A percentile compares a stretch with the other conserved stretches of the same genome.
These are phyloP conservation scores for Globicephala melas DNA, from an alignment of 2,113 vertebrate species.

Conservation along the genomic window DNA sequence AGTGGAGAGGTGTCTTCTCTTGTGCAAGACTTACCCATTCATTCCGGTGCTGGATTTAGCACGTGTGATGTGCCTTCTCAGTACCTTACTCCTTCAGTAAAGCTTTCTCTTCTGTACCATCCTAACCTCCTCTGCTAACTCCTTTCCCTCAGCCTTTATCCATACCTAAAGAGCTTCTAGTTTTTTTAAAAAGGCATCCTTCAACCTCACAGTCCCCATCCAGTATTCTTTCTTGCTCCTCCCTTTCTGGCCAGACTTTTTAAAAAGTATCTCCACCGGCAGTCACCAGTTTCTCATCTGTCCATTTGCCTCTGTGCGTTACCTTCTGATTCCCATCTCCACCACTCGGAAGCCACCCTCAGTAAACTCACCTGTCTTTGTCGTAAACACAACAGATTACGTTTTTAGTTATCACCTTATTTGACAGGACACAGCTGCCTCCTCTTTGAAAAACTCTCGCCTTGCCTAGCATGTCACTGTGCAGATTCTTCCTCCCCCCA, in stretches of 20 bases:
- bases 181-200: neutral
- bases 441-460: neutral
- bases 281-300: neutral
- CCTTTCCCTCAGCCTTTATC: neutral
- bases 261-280: neutral
- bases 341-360: neutral
- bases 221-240: neutral
- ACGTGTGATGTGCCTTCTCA: accelerated
- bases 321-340: neutral
- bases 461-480: neutral
- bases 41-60: neutral
- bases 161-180: neutral
- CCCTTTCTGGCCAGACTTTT: neutral
- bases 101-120: neutral
- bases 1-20: neutral
- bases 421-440: neutral
- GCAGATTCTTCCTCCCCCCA: neutral
- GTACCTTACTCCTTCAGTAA: neutral
- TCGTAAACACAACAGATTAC: neutral
- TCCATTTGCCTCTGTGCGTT: no score
- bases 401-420: neutral
- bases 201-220: neutral
- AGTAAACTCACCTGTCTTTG: neutral
- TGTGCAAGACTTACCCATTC: neutral
- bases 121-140: neutral